These are phyloP conservation scores for Limonius californicus DNA, from an alignment of 1,140 invertebrate genomes.

Conservation along the genomic window DNA sequence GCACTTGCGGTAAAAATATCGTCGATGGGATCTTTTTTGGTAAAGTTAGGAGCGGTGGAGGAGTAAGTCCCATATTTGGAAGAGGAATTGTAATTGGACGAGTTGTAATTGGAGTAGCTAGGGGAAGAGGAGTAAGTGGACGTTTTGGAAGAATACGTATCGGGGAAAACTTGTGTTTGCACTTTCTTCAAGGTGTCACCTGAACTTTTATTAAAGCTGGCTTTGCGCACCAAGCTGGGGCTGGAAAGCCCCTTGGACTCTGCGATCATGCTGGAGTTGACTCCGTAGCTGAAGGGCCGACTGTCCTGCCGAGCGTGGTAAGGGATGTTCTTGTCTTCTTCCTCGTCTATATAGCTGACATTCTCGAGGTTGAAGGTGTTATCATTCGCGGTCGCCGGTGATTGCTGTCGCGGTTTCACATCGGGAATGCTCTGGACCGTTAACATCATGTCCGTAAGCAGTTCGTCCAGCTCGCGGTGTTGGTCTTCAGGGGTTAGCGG, in stretches of 20 bases:
- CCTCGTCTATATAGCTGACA: slow-evolving; percentile 46
- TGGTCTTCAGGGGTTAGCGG: slow-evolving; percentile 46
- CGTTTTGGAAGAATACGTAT: slow-evolving; percentile 31
- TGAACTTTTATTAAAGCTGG: slow-evolving; percentile 48
- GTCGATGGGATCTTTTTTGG: slow-evolving; percentile 41
- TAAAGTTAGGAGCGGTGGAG: neutral
- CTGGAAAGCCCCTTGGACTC: slow-evolving; percentile 63
- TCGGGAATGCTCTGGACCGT: slow-evolving; percentile 76
- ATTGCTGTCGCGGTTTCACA: slow-evolving; percentile 45
- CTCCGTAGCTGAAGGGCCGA: slow-evolving; percentile 76
- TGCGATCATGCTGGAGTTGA: slow-evolving; percentile 52
- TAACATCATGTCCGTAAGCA: slow-evolving; percentile 76
- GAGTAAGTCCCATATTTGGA: slow-evolving; percentile 25
- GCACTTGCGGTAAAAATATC: slow-evolving; percentile 43
- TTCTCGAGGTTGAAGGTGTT: slow-evolving; percentile 40
- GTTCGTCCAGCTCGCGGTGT: slow-evolving; percentile 65
- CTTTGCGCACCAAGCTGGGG: slow-evolving; percentile 69
- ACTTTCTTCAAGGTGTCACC: slow-evolving; percentile 41
- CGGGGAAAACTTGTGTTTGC: slow-evolving; percentile 43
- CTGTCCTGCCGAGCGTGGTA: slow-evolving; percentile 80
- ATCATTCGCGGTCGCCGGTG: slow-evolving; percentile 39
- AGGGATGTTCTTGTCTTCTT: slow-evolving; percentile 62
- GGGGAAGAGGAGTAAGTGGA: slow-evolving; percentile 23
- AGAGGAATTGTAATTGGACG: slow-evolving; percentile 26
- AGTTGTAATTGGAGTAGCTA: slow-evolving; percentile 22